Percentiles rank a stretch among this genome's conserved stretches.
Conservation (phyloP, 2,888 invertebrate species). For the Cordylochernes scorpioides region DNA sequence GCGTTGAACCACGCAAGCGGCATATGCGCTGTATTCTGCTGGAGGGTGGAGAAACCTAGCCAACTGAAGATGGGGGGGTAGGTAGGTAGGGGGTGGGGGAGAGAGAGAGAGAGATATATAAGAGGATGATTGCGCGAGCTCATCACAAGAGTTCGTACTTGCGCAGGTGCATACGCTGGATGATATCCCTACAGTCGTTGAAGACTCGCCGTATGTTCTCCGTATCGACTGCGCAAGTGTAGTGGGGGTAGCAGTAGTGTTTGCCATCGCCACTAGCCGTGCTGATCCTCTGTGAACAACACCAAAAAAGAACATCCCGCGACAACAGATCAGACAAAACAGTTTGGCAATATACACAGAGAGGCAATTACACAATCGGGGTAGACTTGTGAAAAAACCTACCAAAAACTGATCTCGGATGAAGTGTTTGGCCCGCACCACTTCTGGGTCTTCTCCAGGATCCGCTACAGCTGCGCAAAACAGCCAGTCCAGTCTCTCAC, state of each 20-base stretch:
- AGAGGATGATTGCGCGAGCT: too few relatives aligned
- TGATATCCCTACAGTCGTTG: slow-evolving; percentile 99
- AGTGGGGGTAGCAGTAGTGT: slow-evolving; percentile 99
- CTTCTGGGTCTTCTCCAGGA: slow-evolving; percentile 35
- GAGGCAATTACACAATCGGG: too few relatives aligned
- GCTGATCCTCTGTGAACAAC: slow-evolving; percentile 60
- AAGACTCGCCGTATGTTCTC: slow-evolving; percentile 99
- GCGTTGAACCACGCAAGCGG: too few relatives aligned
- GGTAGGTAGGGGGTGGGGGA: too few relatives aligned
- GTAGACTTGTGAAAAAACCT: slow-evolving; percentile 27
- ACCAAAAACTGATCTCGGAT: slow-evolving; percentile 99
- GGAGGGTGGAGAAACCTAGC: too few relatives aligned
- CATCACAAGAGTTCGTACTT: slow-evolving; percentile 99
- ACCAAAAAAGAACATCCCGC: slow-evolving; percentile 1
- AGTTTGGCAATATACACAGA: not conserved
- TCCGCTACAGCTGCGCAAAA: slow-evolving; percentile 23
- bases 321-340: not conserved
- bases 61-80: too few relatives aligned
- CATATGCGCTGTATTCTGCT: too few relatives aligned
- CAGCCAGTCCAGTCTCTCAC: too few relatives aligned
- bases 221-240: slow-evolving; percentile 99
- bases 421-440: slow-evolving; percentile 98
- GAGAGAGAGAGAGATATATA: too few relatives aligned
- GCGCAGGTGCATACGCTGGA: slow-evolving; percentile 99
- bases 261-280: slow-evolving; percentile 96